These are phyloP conservation scores for Gouania willdenowi DNA, from an alignment of 2,797 vertebrate species.

Conservation along the genomic window DNA sequence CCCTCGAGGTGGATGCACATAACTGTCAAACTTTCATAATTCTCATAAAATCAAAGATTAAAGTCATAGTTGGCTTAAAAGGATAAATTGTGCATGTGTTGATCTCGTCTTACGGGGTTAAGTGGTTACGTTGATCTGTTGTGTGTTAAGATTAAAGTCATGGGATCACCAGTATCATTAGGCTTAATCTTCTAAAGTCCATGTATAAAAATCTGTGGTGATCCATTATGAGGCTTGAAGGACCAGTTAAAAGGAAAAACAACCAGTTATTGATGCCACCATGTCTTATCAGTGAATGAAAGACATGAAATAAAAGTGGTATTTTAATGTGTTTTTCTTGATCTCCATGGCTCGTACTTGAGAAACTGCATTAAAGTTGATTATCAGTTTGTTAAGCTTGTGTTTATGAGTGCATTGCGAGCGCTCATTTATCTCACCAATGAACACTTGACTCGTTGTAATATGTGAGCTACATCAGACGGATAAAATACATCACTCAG, in stretches of 20 bases:
- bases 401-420: constrained; percentile 55
- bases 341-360: constrained; percentile 47
- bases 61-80: too few relatives aligned
- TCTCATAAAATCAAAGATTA: too few relatives aligned
- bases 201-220: not conserved
- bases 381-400: constrained; percentile 44
- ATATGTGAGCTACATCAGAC: too few relatives aligned
- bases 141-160: not conserved
- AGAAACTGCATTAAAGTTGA: constrained; percentile 44
- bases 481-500: too few relatives aligned
- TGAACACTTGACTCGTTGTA: constrained; percentile 18
- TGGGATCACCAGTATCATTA: not conserved
- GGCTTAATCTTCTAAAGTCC: not conserved
- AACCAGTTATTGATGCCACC: too few relatives aligned
- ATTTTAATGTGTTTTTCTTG: constrained; percentile 29
- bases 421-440: constrained; percentile 50
- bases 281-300: constrained; percentile 3
- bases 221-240: too few relatives aligned
- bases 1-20: too few relatives aligned
- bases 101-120: not conserved
- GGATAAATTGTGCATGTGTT: too few relatives aligned
- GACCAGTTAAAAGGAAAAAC: too few relatives aligned
- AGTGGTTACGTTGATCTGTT: not conserved
- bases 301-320: constrained; percentile 37
- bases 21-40: too few relatives aligned